Conservation (phyloP, 2,797 vertebrate genomes). For the Lagodon rhomboides region DNA sequence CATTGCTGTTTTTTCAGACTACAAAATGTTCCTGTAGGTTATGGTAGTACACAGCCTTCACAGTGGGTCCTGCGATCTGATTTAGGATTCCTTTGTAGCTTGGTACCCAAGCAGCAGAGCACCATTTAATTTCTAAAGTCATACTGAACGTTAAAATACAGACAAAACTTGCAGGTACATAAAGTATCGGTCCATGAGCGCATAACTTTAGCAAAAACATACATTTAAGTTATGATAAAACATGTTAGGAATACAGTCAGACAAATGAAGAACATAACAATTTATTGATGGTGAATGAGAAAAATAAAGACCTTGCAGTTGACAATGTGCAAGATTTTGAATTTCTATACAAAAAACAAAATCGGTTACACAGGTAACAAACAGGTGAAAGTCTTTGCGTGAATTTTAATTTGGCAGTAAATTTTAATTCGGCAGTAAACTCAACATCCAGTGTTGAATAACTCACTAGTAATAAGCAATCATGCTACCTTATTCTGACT, state of each 20-base stretch:
- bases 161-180: slow-evolving; percentile 38
- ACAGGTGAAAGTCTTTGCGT: slow-evolving; percentile 33
- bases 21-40: slow-evolving; percentile 22
- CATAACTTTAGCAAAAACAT: slow-evolving; percentile 53
- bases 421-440: slow-evolving; percentile 63
- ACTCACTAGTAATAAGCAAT: slow-evolving; percentile 48
- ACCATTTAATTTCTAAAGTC: slow-evolving; percentile 66
- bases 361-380: slow-evolving; percentile 25
- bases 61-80: slow-evolving; percentile 16
- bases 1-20: slow-evolving; percentile 33
- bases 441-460: slow-evolving; percentile 85
- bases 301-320: slow-evolving; percentile 44
- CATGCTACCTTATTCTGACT: slow-evolving; percentile 46
- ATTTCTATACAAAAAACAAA: slow-evolving; percentile 43
- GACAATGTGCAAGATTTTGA: slow-evolving; percentile 47
- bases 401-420: slow-evolving; percentile 57
- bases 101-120: slow-evolving; percentile 59
- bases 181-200: slow-evolving; percentile 42
- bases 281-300: slow-evolving; percentile 41
- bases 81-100: slow-evolving; percentile 18
- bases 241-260: slow-evolving; percentile 48
- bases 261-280: slow-evolving; percentile 32
- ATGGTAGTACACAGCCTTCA: slow-evolving; percentile 32
- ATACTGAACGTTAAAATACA: slow-evolving; percentile 43
- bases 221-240: slow-evolving; percentile 57